A percentile compares a stretch with the other conserved stretches of the same genome.
phyloP scores from a whole-genome alignment of 2,888 invertebrate genomes.

The Volucella zonaria region DNA sequence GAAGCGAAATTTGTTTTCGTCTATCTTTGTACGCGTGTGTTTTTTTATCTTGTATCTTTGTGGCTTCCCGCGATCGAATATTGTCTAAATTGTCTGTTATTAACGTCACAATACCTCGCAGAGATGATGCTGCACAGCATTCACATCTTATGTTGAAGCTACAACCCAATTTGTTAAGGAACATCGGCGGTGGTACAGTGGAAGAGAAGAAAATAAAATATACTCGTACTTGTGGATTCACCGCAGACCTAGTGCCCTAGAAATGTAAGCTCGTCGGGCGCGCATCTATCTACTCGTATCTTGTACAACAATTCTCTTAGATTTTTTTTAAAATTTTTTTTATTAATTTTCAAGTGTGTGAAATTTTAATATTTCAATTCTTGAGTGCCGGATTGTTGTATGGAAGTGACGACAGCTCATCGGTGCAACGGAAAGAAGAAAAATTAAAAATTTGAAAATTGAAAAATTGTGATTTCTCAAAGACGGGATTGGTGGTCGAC shows the following conservation, averaged over 20 bases:
- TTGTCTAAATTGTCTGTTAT: constrained; percentile 50
- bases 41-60: constrained; percentile 16
- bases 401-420: not conserved
- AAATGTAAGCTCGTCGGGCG: constrained; percentile 63
- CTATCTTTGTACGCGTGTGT: constrained; percentile 11
- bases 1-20: constrained; percentile 52
- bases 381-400: not conserved
- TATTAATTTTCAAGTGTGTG: constrained; percentile 22
- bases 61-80: constrained; percentile 4
- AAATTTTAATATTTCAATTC: constrained; percentile 22
- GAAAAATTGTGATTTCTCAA: not conserved
- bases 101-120: constrained; percentile 50
- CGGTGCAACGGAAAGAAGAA: constrained; percentile 21
- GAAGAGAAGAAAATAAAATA: constrained; percentile 19
- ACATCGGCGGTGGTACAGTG: constrained; percentile 25
- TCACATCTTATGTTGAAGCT: not conserved
- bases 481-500: constrained; percentile 22
- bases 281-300: constrained; percentile 17
- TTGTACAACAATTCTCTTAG: constrained; percentile 49
- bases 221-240: constrained; percentile 36
- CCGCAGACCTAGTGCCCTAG: constrained; percentile 74
- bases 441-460: not conserved
- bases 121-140: constrained; percentile 41
- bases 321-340: constrained; percentile 20
- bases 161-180: constrained; percentile 65